Percentiles rank a stretch among this genome's conserved stretches.
Conservation (phyloP, 2,797 vertebrate species). For the Spheniscus humboldti region DNA sequence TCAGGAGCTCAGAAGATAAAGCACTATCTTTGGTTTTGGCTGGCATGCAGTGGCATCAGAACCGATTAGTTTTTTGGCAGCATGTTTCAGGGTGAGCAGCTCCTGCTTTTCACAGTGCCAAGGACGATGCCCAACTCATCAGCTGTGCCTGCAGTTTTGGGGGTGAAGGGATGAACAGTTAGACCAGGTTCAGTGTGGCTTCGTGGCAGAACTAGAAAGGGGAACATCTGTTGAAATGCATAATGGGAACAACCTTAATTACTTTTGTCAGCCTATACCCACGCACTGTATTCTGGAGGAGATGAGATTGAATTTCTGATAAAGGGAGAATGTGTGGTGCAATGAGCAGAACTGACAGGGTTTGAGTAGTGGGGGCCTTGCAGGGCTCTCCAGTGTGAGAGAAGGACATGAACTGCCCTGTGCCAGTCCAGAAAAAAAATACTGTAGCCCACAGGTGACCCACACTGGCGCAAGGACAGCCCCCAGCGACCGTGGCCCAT, state of each 20-base stretch:
- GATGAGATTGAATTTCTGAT: neutral
- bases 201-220: neutral
- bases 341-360: neutral
- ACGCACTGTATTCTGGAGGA: neutral
- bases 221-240: neutral
- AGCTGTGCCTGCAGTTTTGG: neutral
- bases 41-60: accelerated
- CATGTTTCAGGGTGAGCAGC: neutral
- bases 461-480: neutral
- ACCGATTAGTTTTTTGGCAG: neutral
- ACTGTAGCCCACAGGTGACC: neutral
- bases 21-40: neutral
- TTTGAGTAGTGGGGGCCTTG: neutral
- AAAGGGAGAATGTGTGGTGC: neutral
- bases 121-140: neutral
- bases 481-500: neutral
- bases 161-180: neutral
- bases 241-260: neutral
- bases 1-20: neutral
- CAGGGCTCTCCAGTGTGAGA: neutral
- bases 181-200: neutral
- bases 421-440: neutral
- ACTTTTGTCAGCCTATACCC: neutral
- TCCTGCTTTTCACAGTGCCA: neutral
- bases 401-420: neutral